Percentiles rank a stretch among this genome's conserved stretches.
Evolutionary conservation across 2,888 invertebrate genomes (phyloP).

Genomic region (Acrocera orbiculus): DNA sequence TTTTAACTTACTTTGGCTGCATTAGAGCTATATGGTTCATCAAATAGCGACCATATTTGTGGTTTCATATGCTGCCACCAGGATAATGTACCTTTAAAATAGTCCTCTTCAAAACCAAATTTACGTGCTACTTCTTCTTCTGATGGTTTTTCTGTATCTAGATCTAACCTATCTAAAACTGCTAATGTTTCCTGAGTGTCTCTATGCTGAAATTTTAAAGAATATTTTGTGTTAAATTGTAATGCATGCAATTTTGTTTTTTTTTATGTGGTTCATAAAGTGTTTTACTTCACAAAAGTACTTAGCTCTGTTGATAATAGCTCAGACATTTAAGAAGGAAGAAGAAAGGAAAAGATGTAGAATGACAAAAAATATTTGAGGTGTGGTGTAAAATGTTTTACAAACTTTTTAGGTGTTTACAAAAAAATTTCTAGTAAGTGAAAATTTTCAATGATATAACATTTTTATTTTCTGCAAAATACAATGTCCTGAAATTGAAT

Average conservation of each 20-base stretch:
- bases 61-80: slow-evolving; percentile 98
- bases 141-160: slow-evolving; percentile 94
- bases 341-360: not conserved
- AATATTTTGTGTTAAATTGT: too few species aligned
- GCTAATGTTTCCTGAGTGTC: slow-evolving; percentile 98
- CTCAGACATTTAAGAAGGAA: not conserved
- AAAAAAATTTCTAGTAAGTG: too few species aligned
- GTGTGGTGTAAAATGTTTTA: too few species aligned
- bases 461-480: too few species aligned
- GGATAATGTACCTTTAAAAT: slow-evolving; percentile 71
- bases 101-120: slow-evolving; percentile 92
- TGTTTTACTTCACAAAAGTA: too few species aligned
- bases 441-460: too few species aligned
- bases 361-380: not conserved
- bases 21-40: slow-evolving; percentile 97
- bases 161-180: slow-evolving; percentile 89
- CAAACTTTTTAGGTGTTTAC: not conserved
- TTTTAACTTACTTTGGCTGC: slow-evolving; percentile 75
- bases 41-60: slow-evolving; percentile 96
- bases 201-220: slow-evolving; percentile 73
- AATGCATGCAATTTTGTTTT: too few species aligned
- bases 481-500: too few species aligned
- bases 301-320: too few species aligned
- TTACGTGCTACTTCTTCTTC: slow-evolving; percentile 96
- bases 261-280: too few species aligned